Evolutionary conservation across 1,140 invertebrate species (phyloP), one percentile per base, ranked within the genome.

Genomic region (Apis dorsata): DNA sequence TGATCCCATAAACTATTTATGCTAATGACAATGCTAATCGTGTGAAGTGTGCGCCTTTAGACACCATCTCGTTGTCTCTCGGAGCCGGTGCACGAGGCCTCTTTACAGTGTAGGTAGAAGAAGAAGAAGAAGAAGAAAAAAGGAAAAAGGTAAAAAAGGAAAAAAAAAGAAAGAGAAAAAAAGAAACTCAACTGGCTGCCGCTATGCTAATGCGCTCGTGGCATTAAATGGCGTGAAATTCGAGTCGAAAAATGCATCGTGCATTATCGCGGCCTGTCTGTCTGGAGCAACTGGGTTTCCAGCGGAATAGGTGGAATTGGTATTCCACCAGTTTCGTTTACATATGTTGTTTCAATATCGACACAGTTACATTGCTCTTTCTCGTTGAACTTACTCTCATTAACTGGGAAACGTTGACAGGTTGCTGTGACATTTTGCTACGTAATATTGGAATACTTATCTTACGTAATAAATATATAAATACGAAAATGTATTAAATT

Each of bases 1-100:
- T 79, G 79, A 76, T 81, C 79, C 65, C 85, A 81, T 87, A 85
- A 89, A 89, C 82, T 74, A 85, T 85, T 85, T 89, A 85, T 81
- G 88, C 87, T 85, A 88, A 88, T 88, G 81, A 71, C 69, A 81
- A 81, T 80, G 81, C 77, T 89, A 86, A 89, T 86, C 85, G 81
- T 57, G 63, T 82, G 79, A 84, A 85, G 82, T 85, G 85, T 76
- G 65, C 74, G 57, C 60, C 69, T 28, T 44, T 75, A 68, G 74
- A 84, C 83, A 84, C 28, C 60, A 66, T 88, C 34, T 44, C 79
- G 60, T 74, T 69, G 13, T 15, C 70, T 28, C 28, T 74, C 62
- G 69, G 65, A 60, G 55, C 60, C 21, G 75, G 85, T 74, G 78
- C 63, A 78, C 73, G 77, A 69, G 79, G 66, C 75, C 79, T 76